phyloP scores from a whole-genome alignment of 2,888 invertebrate species.

The Orchestes rusci region DNA sequence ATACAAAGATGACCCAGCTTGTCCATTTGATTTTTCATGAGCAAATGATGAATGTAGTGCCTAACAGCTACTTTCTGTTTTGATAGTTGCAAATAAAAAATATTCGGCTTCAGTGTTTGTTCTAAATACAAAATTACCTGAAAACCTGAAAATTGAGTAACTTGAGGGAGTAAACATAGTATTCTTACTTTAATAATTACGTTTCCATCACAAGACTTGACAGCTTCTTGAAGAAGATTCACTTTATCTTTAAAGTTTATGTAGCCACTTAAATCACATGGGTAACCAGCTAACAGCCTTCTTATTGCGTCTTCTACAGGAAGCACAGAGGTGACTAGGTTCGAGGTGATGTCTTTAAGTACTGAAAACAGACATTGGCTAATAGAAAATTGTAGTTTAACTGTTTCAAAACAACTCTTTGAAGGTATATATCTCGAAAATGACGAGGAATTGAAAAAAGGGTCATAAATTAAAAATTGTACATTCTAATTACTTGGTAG shows the following conservation, averaged over 20 bases:
- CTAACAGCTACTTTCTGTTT: conserved; percentile 64
- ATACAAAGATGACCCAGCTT: conserved; percentile 68
- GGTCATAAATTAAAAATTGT: too few species aligned
- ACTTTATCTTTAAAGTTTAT: conserved; percentile 58
- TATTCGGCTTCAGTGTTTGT: conserved; percentile 61
- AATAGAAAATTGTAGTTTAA: too few species aligned
- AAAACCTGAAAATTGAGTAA: conserved; percentile 29
- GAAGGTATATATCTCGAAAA: too few species aligned
- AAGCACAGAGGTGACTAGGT: conserved; percentile 28
- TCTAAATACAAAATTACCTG: conserved; percentile 69
- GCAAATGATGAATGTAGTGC: conserved; percentile 69
- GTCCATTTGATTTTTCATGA: conserved; percentile 56
- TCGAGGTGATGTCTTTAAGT: conserved; percentile 41
- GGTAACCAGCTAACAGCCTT: conserved; percentile 48
- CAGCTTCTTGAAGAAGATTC: conserved; percentile 61
- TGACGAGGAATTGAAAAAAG: too few species aligned
- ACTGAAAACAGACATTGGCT: conserved; percentile 41
- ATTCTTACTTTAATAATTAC: conserved; percentile 58
- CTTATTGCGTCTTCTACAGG: conserved; percentile 46
- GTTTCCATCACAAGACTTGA: conserved; percentile 69
- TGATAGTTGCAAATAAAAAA: conserved; percentile 63
- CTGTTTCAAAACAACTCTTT: too few species aligned
- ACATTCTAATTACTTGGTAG: too few species aligned
- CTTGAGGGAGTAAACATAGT: not conserved
- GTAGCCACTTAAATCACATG: conserved; percentile 45